Base-by-base conservation (phyloP, 2,888 invertebrate species). In the Hecatera dysodea region DNA sequence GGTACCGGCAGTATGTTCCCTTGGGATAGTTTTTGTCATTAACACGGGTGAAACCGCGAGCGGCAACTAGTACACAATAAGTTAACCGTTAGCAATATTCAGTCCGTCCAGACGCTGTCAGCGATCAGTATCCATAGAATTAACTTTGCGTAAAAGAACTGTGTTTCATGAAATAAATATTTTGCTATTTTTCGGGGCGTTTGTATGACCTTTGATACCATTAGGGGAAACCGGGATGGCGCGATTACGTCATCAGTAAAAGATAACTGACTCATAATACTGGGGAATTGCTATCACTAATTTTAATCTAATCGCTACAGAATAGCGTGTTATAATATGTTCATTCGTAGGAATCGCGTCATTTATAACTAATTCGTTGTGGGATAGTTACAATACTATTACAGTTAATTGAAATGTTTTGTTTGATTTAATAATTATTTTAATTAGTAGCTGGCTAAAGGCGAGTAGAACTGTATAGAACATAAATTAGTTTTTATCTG, bases 251-350 rank as follows among this genome's bases (percentile, higher is more conserved):
- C 57, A 57, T 64, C 19, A n/a, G n/a, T 27, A 56, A 19, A 12
- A 56, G 62, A 72, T 72, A 72, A 56, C 11, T 53, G 44, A 42
- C 12, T 27, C 44, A 42, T 55, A 17, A 33, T 50, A 67, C 29
- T 48, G 22, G 11, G 50, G 48, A 61, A 39, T 61, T 53, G 71
- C 9, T 71, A 57, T 67, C 57, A 17, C 46, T 53, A 11, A 19
- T 22, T 60, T 22, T 46, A n/a, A n/a, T 48, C 24, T 71, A 42
- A 71, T 71, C 53, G 39, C 8, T 39, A 55, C 27, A 2, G 44
- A 29, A 36, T 36, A 11, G 44, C 27, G 22, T 56, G 69, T 42
- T 56, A 50, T 69, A 56, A 50, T 69, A 56, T 68, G 27, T 5
- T 42, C 6, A 22, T 17, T 27, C 24, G 15, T 42, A 59, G 3